Base-by-base conservation (phyloP, 2,888 invertebrate species). In the Thyatira batis region DNA sequence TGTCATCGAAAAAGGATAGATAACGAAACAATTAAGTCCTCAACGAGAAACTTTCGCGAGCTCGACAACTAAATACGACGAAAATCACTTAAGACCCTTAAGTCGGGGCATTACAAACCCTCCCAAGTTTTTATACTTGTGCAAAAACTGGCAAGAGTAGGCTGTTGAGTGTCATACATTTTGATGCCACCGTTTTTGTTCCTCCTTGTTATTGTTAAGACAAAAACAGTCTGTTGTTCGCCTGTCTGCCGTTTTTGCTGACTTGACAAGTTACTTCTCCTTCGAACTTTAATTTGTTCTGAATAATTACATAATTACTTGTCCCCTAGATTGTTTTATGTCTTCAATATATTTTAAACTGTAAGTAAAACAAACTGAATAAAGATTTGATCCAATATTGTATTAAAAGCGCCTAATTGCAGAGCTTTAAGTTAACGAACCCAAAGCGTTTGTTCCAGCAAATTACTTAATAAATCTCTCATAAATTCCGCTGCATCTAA, bases 251-350 rank as follows among this genome's bases (percentile, higher is more conserved):
- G 87, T 90, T 91, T 91, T 91, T 90, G 89, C 79, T 50, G 55
- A 63, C 76, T 67, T 85, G 90, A 87, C 88, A 88, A 88, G 86
- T 84, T 83, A 85, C 84, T 79, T 75, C 75, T 69, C 73, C 69
- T 73, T 63, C 67, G 69, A 73, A 80, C 79, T 84, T 84, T 80
- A 84, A 82, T 85, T 79, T 79, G 79, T 82, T 80, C 68, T 78
- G 84, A 87, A 87, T 88, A 88, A 89, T 88, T 86, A 87, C 83
- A 79, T 85, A 82, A 82, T 84, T 82, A 84, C 82, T 81, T 80
- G 76, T 78, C 77, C 73, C 63, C 68, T 61, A 67, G 72, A 71
- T 75, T 52, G 30, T 53, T 58, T 53, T 58, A 50, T 53, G 50
- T 51, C 23, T 43, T 23, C 20, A 46, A 17, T 52, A 27, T 39